Evolutionary conservation across 2,888 invertebrate genomes (phyloP).

Genomic region (Andrena minutula): DNA sequence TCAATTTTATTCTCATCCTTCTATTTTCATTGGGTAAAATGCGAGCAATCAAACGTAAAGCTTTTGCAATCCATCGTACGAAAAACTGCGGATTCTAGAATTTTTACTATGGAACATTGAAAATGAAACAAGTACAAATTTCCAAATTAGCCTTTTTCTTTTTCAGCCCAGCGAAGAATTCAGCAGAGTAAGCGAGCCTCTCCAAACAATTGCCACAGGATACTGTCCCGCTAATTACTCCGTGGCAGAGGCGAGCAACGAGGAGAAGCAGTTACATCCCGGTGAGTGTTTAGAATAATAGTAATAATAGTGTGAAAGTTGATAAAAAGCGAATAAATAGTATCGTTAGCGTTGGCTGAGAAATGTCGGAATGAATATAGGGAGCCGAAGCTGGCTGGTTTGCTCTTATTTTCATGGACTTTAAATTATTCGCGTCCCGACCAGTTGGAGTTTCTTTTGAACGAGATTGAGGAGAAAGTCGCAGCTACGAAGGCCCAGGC

Average conservation of each 20-base stretch:
- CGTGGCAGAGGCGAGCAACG: constrained; percentile 53
- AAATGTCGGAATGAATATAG: too few species aligned
- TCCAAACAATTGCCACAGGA: constrained; percentile 67
- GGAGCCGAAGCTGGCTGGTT: too few species aligned
- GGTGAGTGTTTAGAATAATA: constrained; percentile 55
- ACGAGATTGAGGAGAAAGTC: constrained; percentile 50
- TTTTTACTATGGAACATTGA: not conserved
- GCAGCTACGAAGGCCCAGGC: constrained; percentile 23
- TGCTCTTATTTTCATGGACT: not conserved
- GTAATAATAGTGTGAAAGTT: not conserved
- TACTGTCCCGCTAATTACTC: constrained; percentile 75
- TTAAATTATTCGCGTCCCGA: constrained; percentile 30
- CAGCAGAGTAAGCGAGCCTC: constrained; percentile 73
- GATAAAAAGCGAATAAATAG: too few species aligned
- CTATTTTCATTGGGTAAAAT: not conserved
- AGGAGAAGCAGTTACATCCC: constrained; percentile 61
- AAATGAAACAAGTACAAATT: constrained; percentile 6
- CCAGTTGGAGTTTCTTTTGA: constrained; percentile 30
- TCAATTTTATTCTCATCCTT: constrained; percentile 29
- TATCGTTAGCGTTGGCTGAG: too few species aligned
- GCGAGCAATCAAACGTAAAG: not conserved
- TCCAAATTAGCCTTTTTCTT: not conserved
- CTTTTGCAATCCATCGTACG: not conserved
- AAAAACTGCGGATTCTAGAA: not conserved
- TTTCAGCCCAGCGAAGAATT: constrained; percentile 77